Percentiles rank a stretch among this genome's conserved stretches.
These are phyloP conservation scores for Willisornis vidua DNA, from an alignment of 2,113 vertebrate species.

Conservation along the genomic window DNA sequence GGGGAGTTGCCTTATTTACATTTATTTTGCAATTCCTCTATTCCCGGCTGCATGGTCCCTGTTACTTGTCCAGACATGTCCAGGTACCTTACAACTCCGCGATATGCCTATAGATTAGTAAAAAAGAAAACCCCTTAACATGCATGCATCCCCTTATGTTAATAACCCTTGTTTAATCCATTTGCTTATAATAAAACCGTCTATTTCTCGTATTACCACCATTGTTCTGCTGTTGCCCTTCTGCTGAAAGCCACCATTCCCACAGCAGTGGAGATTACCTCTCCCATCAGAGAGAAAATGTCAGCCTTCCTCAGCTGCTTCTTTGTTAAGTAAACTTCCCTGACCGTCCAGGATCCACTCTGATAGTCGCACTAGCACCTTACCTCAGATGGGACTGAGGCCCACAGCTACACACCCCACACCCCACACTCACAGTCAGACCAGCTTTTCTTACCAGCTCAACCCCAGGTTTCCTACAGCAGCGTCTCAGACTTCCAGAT, in stretches of 20 bases:
- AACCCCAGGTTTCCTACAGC: neutral
- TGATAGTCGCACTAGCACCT: neutral
- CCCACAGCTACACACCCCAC: rapidly evolving
- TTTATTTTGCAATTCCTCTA: too few relatives aligned
- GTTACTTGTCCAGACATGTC: too few relatives aligned
- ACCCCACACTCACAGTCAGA: neutral
- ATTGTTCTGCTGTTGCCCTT: neutral
- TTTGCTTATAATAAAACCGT: too few relatives aligned
- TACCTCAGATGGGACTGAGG: neutral
- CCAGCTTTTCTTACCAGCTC: neutral
- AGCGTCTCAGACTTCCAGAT: neutral
- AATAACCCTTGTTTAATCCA: too few relatives aligned
- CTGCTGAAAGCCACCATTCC: neutral
- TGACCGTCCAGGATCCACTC: neutral
- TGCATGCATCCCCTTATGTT: too few relatives aligned
- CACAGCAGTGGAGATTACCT: neutral
- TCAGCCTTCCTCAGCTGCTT: neutral
- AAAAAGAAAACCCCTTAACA: too few relatives aligned
- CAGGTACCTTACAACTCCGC: too few relatives aligned
- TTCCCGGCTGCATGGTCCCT: too few relatives aligned
- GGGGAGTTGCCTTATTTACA: too few relatives aligned
- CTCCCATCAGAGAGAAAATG: neutral
- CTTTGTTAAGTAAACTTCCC: neutral
- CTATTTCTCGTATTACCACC: neutral
- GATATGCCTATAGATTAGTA: too few relatives aligned